Evolutionary conservation across 2,888 invertebrate genomes (phyloP).

Genomic region (Pachycephus smyrnensis): DNA sequence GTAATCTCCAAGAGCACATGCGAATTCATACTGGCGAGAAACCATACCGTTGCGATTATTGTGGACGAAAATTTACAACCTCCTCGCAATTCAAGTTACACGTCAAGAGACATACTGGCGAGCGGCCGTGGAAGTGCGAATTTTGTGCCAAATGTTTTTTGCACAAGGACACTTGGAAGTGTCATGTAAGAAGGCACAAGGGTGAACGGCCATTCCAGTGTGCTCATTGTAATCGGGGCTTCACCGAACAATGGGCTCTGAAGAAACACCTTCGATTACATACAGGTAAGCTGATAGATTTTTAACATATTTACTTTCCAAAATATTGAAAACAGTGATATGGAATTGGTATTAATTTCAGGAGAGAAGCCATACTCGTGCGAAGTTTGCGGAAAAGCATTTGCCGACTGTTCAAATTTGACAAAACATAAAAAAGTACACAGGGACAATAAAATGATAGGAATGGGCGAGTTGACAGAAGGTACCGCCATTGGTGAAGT

Average conservation of each 20-base stretch:
- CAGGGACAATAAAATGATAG: slow-evolving; percentile 52
- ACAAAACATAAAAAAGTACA: slow-evolving; percentile 74
- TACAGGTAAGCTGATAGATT: slow-evolving; percentile 63
- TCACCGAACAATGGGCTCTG: slow-evolving; percentile 76
- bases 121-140: slow-evolving; percentile 73
- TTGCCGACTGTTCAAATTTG: slow-evolving; percentile 83
- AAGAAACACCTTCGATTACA: slow-evolving; percentile 76
- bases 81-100: slow-evolving; percentile 80
- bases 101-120: slow-evolving; percentile 73
- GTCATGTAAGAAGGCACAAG: slow-evolving; percentile 76
- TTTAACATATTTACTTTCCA: neutral
- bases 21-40: slow-evolving; percentile 84
- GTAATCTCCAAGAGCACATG: slow-evolving; percentile 81
- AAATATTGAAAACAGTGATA: neutral
- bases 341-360: slow-evolving; percentile 22
- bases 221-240: slow-evolving; percentile 70
- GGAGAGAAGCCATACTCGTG: slow-evolving; percentile 79
- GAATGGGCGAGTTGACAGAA: slow-evolving; percentile 41
- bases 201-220: slow-evolving; percentile 77
- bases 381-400: slow-evolving; percentile 77
- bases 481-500: slow-evolving; percentile 47
- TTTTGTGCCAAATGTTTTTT: slow-evolving; percentile 72
- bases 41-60: slow-evolving; percentile 78
- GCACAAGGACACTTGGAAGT: slow-evolving; percentile 74
- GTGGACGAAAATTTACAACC: slow-evolving; percentile 79